These are phyloP conservation scores for Enteromius paludinosus DNA, from an alignment of 2,797 vertebrate genomes.

Conservation along the genomic window DNA sequence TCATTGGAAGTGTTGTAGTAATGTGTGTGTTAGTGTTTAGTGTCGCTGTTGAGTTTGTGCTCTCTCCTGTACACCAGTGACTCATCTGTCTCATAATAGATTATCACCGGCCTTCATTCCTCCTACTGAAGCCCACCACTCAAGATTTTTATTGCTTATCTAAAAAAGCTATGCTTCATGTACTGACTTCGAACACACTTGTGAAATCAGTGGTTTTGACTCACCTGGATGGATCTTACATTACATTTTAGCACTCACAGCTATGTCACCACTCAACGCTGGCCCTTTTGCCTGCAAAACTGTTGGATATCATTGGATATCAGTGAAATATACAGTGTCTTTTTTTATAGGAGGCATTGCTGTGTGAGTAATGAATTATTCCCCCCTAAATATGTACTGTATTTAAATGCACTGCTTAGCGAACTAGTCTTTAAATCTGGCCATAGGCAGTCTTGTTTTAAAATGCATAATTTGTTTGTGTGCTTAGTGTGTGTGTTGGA, in stretches of 20 bases:
- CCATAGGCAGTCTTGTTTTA: slow-evolving; percentile 23
- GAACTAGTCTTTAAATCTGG: slow-evolving; percentile 1
- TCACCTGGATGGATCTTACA: slow-evolving; percentile 7
- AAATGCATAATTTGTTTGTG: slow-evolving; percentile 40
- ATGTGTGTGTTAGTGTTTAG: slow-evolving; percentile 24
- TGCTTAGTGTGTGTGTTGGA: slow-evolving; percentile 43
- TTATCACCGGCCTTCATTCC: slow-evolving; percentile 42
- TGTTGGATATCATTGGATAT: not conserved
- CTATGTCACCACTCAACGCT: not conserved
- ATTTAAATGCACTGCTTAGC: not conserved
- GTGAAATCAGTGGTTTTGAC: slow-evolving; percentile 3
- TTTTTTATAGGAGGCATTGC: not conserved
- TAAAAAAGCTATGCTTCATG: not conserved
- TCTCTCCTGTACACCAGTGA: slow-evolving; percentile 44
- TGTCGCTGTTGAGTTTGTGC: slow-evolving; percentile 47
- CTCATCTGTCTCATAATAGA: slow-evolving; percentile 49
- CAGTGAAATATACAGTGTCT: not conserved
- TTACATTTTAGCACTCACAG: not conserved
- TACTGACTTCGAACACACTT: slow-evolving; percentile 7
- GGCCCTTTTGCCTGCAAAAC: not conserved
- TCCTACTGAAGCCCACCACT: slow-evolving; percentile 29
- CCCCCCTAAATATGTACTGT: not conserved
- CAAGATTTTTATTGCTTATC: slow-evolving; percentile 8
- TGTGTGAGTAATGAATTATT: not conserved
- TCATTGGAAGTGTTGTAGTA: slow-evolving; percentile 12